Conservation (phyloP, 2,888 invertebrate genomes). For the Pristionchus maxplancki region DNA sequence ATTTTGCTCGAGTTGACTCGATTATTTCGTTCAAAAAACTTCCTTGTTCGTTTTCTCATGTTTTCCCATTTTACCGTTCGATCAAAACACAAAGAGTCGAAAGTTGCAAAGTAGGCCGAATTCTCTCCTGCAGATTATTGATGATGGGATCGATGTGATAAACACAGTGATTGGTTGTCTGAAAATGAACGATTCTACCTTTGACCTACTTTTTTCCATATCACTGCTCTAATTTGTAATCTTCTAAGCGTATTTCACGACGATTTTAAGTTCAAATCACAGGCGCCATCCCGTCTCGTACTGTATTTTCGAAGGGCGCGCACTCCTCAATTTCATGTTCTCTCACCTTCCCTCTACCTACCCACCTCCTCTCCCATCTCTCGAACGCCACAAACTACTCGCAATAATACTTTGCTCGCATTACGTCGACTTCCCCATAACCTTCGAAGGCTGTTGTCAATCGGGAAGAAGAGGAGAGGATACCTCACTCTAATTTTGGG, state of each 20-base stretch:
- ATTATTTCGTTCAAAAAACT: neutral
- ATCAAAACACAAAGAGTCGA: neutral
- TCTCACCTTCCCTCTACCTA: neutral
- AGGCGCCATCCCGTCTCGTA: neutral
- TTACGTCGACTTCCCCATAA: conserved; percentile 1
- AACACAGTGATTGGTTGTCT: neutral
- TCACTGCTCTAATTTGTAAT: neutral
- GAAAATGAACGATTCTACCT: neutral
- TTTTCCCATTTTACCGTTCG: neutral
- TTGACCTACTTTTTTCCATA: neutral
- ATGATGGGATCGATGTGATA: neutral
- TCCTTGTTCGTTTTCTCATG: neutral
- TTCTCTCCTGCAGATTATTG: neutral
- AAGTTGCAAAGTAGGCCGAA: neutral
- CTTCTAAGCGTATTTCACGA: neutral
- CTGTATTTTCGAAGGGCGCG: neutral
- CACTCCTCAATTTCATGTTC: neutral
- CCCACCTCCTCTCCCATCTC: neutral
- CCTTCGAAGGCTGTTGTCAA: conserved; percentile 21
- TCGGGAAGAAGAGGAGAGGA: neutral
- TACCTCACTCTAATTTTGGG: conserved; percentile 25
- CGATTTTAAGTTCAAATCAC: neutral
- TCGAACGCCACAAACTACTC: neutral
- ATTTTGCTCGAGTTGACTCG: neutral
- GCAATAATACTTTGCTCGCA: neutral